phyloP scores from a whole-genome alignment of 2,888 invertebrate species.

The Willowsia nigromaculata region DNA sequence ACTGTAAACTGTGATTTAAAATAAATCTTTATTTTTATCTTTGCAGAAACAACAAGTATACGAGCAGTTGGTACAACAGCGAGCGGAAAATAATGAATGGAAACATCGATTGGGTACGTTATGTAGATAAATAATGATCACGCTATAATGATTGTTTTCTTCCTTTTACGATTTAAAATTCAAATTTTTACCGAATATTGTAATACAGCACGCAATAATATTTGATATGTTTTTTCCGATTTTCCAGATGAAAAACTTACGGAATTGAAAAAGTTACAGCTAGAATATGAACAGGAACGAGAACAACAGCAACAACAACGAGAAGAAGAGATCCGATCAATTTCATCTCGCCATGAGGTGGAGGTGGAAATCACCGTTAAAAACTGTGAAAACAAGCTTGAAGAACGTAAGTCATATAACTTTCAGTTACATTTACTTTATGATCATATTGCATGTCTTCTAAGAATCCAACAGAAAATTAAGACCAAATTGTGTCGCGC shows the following conservation, averaged over 20 bases:
- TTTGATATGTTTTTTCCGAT: neutral
- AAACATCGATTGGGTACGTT: conserved; percentile 60
- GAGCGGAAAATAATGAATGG: conserved; percentile 53
- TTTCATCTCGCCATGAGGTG: conserved; percentile 22
- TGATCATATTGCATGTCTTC: neutral
- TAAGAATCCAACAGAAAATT: neutral
- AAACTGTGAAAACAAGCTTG: conserved; percentile 69
- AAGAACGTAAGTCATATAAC: conserved; percentile 48
- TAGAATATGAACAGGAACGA: conserved; percentile 56
- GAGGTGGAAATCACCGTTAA: conserved; percentile 64
- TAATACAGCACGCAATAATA: neutral
- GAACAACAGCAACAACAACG: conserved; percentile 43
- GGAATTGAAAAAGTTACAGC: conserved; percentile 49
- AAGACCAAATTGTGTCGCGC: neutral
- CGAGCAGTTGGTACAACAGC: conserved; percentile 58
- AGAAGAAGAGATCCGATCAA: conserved; percentile 34
- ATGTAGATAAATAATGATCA: neutral
- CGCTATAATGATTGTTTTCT: neutral
- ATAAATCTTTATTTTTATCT: neutral
- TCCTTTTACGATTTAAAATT: conserved; percentile 16
- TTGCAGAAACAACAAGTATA: conserved; percentile 48
- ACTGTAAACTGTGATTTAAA: neutral
- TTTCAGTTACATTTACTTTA: neutral
- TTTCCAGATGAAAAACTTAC: conserved; percentile 61
- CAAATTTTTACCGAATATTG: neutral